Conservation (phyloP, 2,797 vertebrate genomes). For the Hafferia zeledoni region DNA sequence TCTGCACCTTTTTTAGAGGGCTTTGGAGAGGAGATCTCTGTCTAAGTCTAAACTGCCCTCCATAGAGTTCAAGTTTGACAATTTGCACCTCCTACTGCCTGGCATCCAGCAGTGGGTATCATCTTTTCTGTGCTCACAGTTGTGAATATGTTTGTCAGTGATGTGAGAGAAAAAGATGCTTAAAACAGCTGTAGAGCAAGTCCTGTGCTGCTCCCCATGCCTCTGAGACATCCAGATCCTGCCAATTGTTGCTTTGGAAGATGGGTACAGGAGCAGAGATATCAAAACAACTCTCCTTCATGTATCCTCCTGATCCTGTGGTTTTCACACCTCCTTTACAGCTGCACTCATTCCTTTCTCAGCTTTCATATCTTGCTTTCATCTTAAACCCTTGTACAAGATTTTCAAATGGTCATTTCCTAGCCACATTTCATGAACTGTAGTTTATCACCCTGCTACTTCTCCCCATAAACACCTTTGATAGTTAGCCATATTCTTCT, state of each 20-base stretch:
- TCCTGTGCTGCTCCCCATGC: not conserved
- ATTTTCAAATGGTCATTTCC: not conserved
- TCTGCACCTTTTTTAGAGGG: not conserved
- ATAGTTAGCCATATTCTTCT: not conserved
- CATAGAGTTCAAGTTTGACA: not conserved
- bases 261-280: not conserved
- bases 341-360: not conserved
- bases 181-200: not conserved
- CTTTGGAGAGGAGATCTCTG: not conserved
- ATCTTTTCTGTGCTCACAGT: not conserved
- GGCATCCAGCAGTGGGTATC: not conserved
- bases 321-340: not conserved
- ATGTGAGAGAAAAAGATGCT: not conserved
- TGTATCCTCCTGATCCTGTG: not conserved
- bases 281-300: fast-evolving
- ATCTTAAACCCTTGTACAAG: not conserved
- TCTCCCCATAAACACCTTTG: not conserved
- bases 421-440: not conserved
- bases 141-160: constrained; percentile 19
- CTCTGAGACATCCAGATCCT: not conserved
- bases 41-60: not conserved
- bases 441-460: not conserved
- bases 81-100: not conserved
- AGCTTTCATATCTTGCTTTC: not conserved
- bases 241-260: not conserved